Evolutionary conservation across 2,113 vertebrate genomes (phyloP).

Genomic region (Ageneiosus marmoratus): DNA sequence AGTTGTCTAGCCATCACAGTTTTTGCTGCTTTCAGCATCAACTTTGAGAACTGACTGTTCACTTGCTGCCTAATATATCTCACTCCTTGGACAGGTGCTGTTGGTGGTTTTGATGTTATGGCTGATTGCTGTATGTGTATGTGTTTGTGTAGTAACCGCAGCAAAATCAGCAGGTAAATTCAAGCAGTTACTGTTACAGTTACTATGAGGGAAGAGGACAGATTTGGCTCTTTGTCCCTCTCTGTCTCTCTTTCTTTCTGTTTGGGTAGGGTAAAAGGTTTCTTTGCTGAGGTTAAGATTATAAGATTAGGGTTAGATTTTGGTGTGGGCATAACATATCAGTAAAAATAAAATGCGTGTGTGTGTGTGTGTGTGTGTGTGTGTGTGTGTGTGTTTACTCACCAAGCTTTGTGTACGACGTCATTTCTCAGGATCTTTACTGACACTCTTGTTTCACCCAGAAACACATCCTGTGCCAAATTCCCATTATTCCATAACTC

Average conservation of each 20-base stretch:
- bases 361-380: background rate
- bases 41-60: no score
- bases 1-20: no score
- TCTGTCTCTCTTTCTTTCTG: background rate
- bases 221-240: background rate
- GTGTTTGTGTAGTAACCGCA: background rate
- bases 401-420: conserved; percentile 90
- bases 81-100: no score
- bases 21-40: no score
- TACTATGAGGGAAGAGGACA: background rate
- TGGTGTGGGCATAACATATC: background rate
- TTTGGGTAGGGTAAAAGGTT: background rate
- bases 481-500: conserved; percentile 97
- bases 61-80: no score
- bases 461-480: conserved; percentile 91
- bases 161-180: background rate
- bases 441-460: conserved; percentile 92
- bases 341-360: background rate
- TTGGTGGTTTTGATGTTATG: no score
- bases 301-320: background rate
- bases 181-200: background rate
- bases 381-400: conserved; percentile 50
- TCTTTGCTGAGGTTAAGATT: background rate
- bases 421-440: conserved; percentile 88
- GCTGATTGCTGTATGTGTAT: no score